Conservation (phyloP, 2,797 vertebrate genomes). For the Bradypodion pumilum region DNA sequence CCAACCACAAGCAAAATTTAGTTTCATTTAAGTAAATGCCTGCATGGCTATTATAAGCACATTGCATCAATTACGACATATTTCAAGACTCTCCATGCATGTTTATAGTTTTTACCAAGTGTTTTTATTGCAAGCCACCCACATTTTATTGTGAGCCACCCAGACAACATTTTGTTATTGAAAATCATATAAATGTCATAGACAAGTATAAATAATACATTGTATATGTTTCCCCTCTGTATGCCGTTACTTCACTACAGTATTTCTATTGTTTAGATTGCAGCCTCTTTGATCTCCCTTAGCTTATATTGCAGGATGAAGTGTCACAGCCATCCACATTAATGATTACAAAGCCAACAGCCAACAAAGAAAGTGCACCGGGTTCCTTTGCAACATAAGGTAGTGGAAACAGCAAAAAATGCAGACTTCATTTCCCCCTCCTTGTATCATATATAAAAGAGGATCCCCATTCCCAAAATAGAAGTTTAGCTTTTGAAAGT, state of each 20-base stretch:
- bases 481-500: too few relatives aligned
- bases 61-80: background rate
- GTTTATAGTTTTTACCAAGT: background rate
- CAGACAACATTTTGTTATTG: background rate
- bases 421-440: too few relatives aligned
- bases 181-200: background rate
- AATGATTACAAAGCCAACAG: background rate
- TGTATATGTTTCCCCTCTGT: background rate
- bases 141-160: background rate
- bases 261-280: background rate
- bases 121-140: background rate
- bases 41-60: background rate
- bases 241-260: background rate
- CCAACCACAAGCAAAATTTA: background rate
- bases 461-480: background rate
- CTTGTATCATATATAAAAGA: background rate
- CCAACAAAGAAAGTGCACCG: background rate
- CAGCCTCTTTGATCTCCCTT: background rate
- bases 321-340: background rate
- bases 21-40: background rate
- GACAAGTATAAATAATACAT: background rate
- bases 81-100: background rate
- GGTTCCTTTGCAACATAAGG: background rate
- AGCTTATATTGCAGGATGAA: background rate
- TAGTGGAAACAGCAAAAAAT: background rate